phyloP scores from a whole-genome alignment of 1,140 invertebrate genomes.

The Lucilia cuprina region DNA sequence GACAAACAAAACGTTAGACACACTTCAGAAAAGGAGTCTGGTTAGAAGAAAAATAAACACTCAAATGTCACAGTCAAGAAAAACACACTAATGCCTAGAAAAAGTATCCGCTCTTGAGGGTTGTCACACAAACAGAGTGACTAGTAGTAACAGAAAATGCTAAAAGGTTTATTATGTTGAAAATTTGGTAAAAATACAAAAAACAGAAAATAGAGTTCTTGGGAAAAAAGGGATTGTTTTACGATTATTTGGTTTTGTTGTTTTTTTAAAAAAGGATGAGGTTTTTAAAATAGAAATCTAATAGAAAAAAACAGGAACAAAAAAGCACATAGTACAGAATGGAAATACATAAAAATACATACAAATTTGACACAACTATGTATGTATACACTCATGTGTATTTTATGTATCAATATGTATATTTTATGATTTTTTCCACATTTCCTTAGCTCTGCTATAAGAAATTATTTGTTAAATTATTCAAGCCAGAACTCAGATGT shows the following conservation, averaged over 20 bases:
- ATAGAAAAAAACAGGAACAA: background rate
- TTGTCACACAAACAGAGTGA: background rate
- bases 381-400: background rate
- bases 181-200: background rate
- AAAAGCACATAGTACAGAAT: background rate
- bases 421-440: background rate
- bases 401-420: background rate
- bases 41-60: background rate
- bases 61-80: background rate
- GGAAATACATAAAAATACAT: background rate
- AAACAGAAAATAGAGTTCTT: background rate
- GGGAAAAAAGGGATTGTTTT: background rate
- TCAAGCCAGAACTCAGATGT: too few species aligned
- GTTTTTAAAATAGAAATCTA: background rate
- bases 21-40: background rate
- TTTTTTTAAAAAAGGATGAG: background rate
- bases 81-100: background rate
- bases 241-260: background rate
- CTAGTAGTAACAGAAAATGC: background rate
- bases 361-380: background rate
- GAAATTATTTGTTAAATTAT: too few species aligned
- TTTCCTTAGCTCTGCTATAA: background rate
- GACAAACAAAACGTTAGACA: background rate
- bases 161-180: slow-evolving; percentile 10
- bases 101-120: background rate